Evolutionary conservation across 2,888 invertebrate genomes (phyloP), one percentile per base, ranked within the genome.

Genomic region (Dynastes grantii): DNA sequence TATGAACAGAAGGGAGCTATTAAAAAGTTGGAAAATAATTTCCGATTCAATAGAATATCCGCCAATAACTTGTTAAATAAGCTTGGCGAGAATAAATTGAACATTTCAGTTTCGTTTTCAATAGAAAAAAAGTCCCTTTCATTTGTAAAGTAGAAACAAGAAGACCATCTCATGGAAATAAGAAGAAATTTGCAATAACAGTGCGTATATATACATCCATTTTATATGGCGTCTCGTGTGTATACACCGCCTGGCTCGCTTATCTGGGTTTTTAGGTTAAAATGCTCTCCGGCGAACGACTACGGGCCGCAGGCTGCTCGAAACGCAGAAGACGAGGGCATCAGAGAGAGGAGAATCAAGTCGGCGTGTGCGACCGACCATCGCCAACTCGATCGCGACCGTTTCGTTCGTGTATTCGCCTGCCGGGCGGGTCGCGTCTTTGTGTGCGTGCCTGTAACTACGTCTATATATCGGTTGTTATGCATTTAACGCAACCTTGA

Each of bases 401-500:
- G 29, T 37, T 65, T 65, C 53, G 53, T 70, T 53, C 37, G 29
- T 37, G 76, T 76, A 67, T 67, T 71, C 73, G 58, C 73, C 45
- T 58, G n/a, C 11, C 53, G 58, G 6, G 73, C 53, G 22, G 2
- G 22, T 51, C 13, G 22, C 29, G 76, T 51, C n/a, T 16, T 40
- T 76, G 73, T 53, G n/a, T 58, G 32, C 58, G 58, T 22, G 22
- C 58, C 58, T 58, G 16, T 37, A 53, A 22, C 6, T 71, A 71
- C 58, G 73, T 58, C 73, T 73, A 37, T 73, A 58, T 81, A 80
- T 73, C 73, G 73, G 32, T 73, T 79, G 81, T 81, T 81, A 83
- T 81, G 83, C 81, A 79, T 68, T 79, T 75, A 58, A 73, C 73
- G 61, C 81, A 82, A 79, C 83, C 83, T 83, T 83, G 83, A 83